Conservation (phyloP, 2,797 vertebrate genomes). For the Muraenolepis orangiensis region DNA sequence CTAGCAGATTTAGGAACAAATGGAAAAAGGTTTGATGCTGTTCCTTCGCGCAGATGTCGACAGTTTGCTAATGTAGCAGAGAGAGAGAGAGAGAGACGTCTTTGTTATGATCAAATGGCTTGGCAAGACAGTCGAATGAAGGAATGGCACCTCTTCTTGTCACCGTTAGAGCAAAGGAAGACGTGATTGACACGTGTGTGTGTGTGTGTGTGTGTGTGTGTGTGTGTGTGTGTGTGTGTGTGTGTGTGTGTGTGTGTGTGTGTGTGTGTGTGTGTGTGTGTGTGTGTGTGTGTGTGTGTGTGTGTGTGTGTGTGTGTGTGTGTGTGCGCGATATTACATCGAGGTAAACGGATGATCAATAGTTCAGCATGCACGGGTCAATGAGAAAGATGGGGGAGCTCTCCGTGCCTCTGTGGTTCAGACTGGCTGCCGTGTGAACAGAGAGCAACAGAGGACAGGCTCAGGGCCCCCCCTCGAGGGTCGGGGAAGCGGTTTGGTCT, state of each 20-base stretch:
- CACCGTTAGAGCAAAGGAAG: conserved; percentile 39
- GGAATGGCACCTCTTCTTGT: conserved; percentile 51
- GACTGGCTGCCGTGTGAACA: conserved; percentile 66
- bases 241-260: no score
- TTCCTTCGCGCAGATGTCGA: conserved; percentile 52
- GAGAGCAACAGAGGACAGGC: conserved; percentile 20
- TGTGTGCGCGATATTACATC: conserved; percentile 55
- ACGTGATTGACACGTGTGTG: conserved; percentile 24
- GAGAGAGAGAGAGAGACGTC: conserved; percentile 50
- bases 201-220: no score
- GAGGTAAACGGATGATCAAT: conserved; percentile 45
- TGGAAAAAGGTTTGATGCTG: conserved; percentile 30
- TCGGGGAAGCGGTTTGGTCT: conserved; percentile 49
- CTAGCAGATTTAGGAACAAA: conserved; percentile 53
- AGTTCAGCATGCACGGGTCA: conserved; percentile 46
- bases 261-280: no score
- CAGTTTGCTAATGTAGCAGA: conserved; percentile 34
- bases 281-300: no score
- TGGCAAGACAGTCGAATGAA: conserved; percentile 35
- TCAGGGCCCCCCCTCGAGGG: conserved; percentile 33
- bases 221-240: no score
- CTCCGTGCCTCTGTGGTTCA: conserved; percentile 59
- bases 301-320: no score
- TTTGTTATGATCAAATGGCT: conserved; percentile 51
- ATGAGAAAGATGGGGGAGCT: conserved; percentile 37